Evolutionary conservation across 2,888 invertebrate species (phyloP), one percentile per base, ranked within the genome.

Genomic region (Agonopterix subpropinquella): DNA sequence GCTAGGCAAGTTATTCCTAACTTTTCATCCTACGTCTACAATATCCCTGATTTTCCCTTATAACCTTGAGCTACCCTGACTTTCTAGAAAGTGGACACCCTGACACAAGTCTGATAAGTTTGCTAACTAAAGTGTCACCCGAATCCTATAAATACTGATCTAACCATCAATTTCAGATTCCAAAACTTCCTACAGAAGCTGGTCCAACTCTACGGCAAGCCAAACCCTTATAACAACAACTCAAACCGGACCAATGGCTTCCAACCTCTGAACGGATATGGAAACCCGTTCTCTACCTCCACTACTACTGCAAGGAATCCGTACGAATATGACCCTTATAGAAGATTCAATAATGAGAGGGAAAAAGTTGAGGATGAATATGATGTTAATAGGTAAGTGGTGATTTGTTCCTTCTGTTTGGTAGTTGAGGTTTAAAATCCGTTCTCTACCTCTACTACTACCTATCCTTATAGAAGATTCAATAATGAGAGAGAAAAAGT

Each of bases 101-200:
- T 18, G 18, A 18, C 3, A n/a, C n/a, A n/a, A n/a, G n/a, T n/a
- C n/a, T n/a, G n/a, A n/a, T n/a, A n/a, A 28, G 1, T 5, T 1
- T 28, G 28, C 7, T 28, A 18, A 28, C 28, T 28, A 28, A 5
- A 28, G 28, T 28, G 28, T 18, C 28, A 28, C 0, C 28, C 28
- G 28, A 28, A 28, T 28, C 39, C 10, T 9, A 39, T n/a, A 39
- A 39, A 9, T 39, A 1, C 18, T 28, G 5, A 28, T 28, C 28
- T 28, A 28, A 28, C 28, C 28, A 39, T 39, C n/a, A n/a, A 39
- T 39, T 39, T n/a, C 39, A 90, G 89, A 61, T 94, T 91, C 63
- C 94, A 95, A 69, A 89, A 87, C 52, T 91, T 94, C 58, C 73
- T 95, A 0, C 84, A 91, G 60, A 91, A 89, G 59, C 85, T 92